phyloP scores from a whole-genome alignment of 2,888 invertebrate genomes.

The Hypolimnas misippus region DNA sequence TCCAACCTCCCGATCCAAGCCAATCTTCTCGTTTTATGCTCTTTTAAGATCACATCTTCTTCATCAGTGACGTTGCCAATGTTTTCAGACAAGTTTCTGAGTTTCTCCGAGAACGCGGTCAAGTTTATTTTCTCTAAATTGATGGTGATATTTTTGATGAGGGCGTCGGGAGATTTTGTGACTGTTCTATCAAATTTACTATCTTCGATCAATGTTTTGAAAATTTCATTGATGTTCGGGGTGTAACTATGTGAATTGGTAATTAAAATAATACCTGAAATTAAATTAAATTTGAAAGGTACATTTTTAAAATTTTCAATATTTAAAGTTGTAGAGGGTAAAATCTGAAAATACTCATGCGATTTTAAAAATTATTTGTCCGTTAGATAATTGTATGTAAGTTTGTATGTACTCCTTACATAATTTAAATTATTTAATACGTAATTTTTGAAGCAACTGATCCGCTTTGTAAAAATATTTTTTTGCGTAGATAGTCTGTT shows the following conservation, averaged over 20 bases:
- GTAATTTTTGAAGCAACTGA: too few relatives aligned
- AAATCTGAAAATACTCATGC: too few relatives aligned
- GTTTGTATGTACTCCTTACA: too few relatives aligned
- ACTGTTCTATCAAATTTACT: neutral
- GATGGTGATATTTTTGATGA: conserved; percentile 41
- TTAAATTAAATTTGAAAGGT: neutral
- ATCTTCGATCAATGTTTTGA: conserved; percentile 34
- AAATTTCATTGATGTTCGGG: conserved; percentile 40
- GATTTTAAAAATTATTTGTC: too few relatives aligned
- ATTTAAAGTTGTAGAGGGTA: too few relatives aligned
- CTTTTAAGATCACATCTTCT: neutral
- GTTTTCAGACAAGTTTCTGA: conserved; percentile 16
- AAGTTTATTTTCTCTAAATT: conserved; percentile 43
- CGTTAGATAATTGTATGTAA: too few relatives aligned
- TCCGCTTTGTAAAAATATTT: too few relatives aligned
- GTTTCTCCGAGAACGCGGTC: conserved; percentile 35
- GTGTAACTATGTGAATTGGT: neutral
- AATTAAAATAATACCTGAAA: conserved; percentile 13
- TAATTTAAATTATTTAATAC: too few relatives aligned
- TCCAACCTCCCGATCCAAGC: neutral
- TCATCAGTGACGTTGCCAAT: conserved; percentile 20
- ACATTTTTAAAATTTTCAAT: neutral
- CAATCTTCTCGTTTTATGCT: conserved; percentile 35
- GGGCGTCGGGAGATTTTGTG: conserved; percentile 14
- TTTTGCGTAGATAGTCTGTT: too few relatives aligned